Conservation (phyloP, 2,797 vertebrate species). For the Malacoraja senta region DNA sequence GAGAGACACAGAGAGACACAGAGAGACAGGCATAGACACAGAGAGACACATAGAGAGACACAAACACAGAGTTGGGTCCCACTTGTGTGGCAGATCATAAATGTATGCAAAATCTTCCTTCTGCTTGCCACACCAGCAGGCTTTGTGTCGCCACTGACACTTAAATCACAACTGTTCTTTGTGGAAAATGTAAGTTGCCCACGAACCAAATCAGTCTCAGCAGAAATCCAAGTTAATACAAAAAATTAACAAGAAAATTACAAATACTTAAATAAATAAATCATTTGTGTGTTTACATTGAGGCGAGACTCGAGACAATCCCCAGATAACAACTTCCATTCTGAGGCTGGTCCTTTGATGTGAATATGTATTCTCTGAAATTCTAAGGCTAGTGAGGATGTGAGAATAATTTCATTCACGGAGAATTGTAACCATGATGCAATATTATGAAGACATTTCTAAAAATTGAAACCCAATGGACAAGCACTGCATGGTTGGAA, state of each 20-base stretch:
- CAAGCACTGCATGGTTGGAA: no score
- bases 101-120: background rate
- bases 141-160: no score
- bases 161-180: no score
- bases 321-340: background rate
- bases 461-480: no score
- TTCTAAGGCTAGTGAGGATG: background rate
- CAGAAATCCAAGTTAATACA: background rate
- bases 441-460: background rate
- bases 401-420: background rate
- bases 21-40: background rate
- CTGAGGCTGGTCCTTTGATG: background rate
- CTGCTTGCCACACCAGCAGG: background rate
- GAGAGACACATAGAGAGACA: background rate
- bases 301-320: background rate
- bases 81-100: no score
- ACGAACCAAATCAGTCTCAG: background rate
- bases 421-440: background rate
- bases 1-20: no score
- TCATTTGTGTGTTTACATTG: background rate
- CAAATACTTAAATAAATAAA: background rate
- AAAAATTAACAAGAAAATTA: background rate
- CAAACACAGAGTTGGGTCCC: background rate
- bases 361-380: background rate
- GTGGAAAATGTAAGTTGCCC: background rate